Conservation (phyloP, 2,797 vertebrate species). For the Malurus splendens region DNA sequence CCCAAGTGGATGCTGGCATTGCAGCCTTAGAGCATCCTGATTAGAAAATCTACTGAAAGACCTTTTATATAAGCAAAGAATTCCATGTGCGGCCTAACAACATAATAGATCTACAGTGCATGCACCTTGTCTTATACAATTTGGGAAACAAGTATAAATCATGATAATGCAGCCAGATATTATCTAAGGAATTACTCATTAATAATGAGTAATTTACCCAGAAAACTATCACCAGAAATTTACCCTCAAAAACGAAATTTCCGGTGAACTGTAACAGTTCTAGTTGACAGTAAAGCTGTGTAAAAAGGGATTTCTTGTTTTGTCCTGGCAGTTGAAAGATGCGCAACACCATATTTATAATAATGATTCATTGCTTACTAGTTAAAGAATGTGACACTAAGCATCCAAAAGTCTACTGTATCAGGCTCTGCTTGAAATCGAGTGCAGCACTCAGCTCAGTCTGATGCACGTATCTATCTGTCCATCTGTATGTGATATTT, state of each 20-base stretch:
- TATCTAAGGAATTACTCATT: neutral
- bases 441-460: neutral
- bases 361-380: slow-evolving; percentile 13
- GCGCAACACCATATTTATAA: neutral
- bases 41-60: neutral
- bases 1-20: neutral
- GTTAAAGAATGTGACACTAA: slow-evolving; percentile 1
- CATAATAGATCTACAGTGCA: neutral
- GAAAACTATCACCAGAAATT: neutral
- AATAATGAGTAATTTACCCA: too few species aligned
- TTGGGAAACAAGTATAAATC: neutral
- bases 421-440: slow-evolving; percentile 15
- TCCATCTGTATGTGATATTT: neutral
- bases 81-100: neutral
- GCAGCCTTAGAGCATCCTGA: neutral
- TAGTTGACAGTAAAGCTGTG: neutral
- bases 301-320: neutral
- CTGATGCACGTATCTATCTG: neutral
- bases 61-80: neutral
- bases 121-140: neutral
- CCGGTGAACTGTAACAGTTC: neutral
- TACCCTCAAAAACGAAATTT: neutral
- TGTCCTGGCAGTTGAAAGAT: neutral
- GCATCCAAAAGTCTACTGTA: neutral
- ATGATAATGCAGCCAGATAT: neutral